Evolutionary conservation across 2,888 invertebrate genomes (phyloP).

Genomic region (Pinctada fucata): DNA sequence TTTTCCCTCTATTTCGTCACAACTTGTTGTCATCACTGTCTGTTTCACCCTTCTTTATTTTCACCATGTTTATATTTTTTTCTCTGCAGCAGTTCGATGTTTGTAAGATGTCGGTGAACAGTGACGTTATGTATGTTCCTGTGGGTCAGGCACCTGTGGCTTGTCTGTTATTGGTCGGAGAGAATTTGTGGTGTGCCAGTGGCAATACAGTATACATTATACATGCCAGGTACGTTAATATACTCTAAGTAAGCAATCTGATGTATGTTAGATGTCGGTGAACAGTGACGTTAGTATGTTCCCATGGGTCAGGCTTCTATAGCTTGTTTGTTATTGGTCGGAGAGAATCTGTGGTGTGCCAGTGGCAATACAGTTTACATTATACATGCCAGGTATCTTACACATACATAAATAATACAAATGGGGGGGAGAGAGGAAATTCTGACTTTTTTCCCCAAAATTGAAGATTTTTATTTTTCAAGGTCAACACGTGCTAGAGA

Average conservation of each 20-base stretch:
- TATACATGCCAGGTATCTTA: slow-evolving; percentile 77
- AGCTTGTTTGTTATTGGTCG: slow-evolving; percentile 75
- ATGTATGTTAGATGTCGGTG: slow-evolving; percentile 42
- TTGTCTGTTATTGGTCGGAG: slow-evolving; percentile 74
- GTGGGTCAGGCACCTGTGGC: slow-evolving; percentile 79
- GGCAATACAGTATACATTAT: slow-evolving; percentile 78
- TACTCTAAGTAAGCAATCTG: slow-evolving; percentile 39
- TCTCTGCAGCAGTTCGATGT: slow-evolving; percentile 48
- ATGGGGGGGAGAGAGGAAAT: too few relatives aligned
- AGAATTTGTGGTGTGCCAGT: slow-evolving; percentile 78
- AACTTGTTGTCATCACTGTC: too few relatives aligned
- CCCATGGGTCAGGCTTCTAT: slow-evolving; percentile 79
- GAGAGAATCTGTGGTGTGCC: slow-evolving; percentile 78
- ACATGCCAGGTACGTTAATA: slow-evolving; percentile 74
- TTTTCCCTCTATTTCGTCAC: too few relatives aligned
- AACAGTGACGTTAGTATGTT: slow-evolving; percentile 77
- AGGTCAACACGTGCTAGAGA: too few relatives aligned
- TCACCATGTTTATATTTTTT: not conserved
- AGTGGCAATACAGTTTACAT: slow-evolving; percentile 78
- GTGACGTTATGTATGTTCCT: slow-evolving; percentile 78
- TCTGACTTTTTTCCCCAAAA: too few relatives aligned
- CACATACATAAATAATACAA: too few relatives aligned
- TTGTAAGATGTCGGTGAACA: slow-evolving; percentile 44
- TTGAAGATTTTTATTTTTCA: too few relatives aligned
- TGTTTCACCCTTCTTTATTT: too few relatives aligned